Conservation (phyloP, 2,113 vertebrate genomes). For the Serinus canaria region DNA sequence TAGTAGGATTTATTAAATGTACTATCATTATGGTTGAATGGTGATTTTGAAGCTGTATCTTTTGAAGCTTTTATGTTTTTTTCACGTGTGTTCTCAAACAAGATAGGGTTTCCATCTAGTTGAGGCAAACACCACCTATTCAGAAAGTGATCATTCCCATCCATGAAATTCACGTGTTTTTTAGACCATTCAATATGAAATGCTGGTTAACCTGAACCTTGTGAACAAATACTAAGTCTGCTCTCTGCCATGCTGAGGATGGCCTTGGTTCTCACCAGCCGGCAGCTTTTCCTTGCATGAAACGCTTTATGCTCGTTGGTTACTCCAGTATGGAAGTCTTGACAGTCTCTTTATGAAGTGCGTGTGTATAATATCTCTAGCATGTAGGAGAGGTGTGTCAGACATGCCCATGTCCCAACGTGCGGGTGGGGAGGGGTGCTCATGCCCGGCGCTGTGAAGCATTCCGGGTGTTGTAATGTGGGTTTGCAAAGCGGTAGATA, state of each 20-base stretch:
- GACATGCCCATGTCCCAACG: neutral
- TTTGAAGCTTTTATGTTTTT: fast-evolving
- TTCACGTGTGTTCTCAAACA: neutral
- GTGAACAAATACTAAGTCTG: fast-evolving
- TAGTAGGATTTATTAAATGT: neutral
- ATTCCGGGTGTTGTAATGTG: constrained; percentile 74
- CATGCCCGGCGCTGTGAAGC: constrained; percentile 44
- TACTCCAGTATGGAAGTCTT: constrained; percentile 36
- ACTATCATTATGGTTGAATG: neutral
- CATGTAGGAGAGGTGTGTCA: neutral
- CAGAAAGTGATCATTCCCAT: neutral
- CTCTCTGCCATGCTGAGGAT: fast-evolving
- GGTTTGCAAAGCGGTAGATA: constrained; percentile 80
- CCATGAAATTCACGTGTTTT: neutral
- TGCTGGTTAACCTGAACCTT: neutral
- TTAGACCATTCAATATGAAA: fast-evolving
- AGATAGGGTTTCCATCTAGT: neutral
- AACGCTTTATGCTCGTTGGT: constrained; percentile 42
- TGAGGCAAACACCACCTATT: neutral
- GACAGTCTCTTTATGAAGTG: neutral
- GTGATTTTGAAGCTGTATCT: neutral
- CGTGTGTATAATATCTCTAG: fast-evolving
- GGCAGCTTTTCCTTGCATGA: neutral
- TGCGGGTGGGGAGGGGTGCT: neutral
- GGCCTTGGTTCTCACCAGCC: neutral